Base-by-base conservation (phyloP, 2,888 invertebrate species). In the Lacanobia oleracea region DNA sequence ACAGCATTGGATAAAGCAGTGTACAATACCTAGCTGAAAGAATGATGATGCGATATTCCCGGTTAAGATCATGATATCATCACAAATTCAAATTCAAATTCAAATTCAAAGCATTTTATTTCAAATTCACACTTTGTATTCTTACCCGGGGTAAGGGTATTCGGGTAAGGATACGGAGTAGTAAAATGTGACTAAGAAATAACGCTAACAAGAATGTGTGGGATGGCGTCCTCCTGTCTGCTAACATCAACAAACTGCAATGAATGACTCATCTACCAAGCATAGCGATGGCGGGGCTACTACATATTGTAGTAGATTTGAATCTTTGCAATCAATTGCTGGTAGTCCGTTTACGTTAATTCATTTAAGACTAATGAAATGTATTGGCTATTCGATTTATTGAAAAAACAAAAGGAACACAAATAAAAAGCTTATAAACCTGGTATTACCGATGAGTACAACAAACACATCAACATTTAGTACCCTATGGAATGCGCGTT, bases 161-260 rank as follows among this genome's bases (percentile, higher is more conserved):
- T 48, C 40, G 9, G 16, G 1, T 63, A 43, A 23, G 9, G 3
- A 43, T n/a, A 40, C 7, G 4, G 10, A 54, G n/a, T 18, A 40
- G 16, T 73, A 2, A 48, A 74, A 21, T 27, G 33, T 67, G 77
- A 76, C 77, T 76, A 57, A 76, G 23, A 67, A 21, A 66, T 57
- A 45, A 51, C 40, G 43, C 57, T 37, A 59, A 37, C 18, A 23
- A 51, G 23, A 37, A 21, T n/a, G 51, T 18, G 68, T 73, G 45
- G 45, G 57, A n/a, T 18, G 37, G 68, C 27, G 57, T 18, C 73
- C 45, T 53, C 14, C 45, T 45, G 73, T 77, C 77, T 67, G 45
- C 37, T 27, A 27, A 59, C 27, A 50, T 50, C 40, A 50, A 57
- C 50, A 16, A 48, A 21, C 1, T 48, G 33, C 50, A 65, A 33